Conservation (phyloP, 2,888 invertebrate genomes). For the Corbicula japonica region DNA sequence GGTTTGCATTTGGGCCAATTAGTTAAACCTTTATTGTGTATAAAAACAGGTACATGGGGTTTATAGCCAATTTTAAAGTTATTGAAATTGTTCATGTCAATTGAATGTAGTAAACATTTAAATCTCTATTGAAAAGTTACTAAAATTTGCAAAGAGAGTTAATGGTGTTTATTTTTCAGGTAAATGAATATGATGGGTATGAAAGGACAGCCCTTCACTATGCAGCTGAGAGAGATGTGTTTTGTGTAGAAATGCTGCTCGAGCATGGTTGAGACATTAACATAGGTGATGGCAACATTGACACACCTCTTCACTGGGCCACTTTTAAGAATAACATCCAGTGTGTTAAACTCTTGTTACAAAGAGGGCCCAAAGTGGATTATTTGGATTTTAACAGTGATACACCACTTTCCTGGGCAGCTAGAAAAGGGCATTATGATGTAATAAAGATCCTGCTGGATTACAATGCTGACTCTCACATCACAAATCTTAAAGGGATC, state of each 20-base stretch:
- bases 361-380: constrained; percentile 82
- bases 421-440: constrained; percentile 82
- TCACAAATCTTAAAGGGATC: constrained; percentile 77
- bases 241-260: constrained; percentile 81
- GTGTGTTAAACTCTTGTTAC: constrained; percentile 81
- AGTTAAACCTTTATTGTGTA: no score
- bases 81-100: no score
- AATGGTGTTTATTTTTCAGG: no score
- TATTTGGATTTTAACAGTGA: constrained; percentile 82
- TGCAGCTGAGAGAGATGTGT: constrained; percentile 83
- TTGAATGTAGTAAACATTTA: no score
- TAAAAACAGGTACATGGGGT: no score
- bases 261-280: constrained; percentile 82
- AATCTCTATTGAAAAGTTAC: no score
- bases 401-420: constrained; percentile 85
- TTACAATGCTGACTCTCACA: constrained; percentile 82
- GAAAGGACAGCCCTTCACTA: constrained; percentile 84
- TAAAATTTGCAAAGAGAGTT: no score
- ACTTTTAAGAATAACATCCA: constrained; percentile 83
- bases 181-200: constrained; percentile 85
- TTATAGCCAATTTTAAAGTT: no score
- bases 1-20: no score
- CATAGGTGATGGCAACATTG: constrained; percentile 80
- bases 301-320: constrained; percentile 86
- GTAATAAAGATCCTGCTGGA: constrained; percentile 82